A percentile compares a stretch with the other conserved stretches of the same genome.
phyloP scores from a whole-genome alignment of 2,113 vertebrate genomes.

The Malurus alboscapulatus region DNA sequence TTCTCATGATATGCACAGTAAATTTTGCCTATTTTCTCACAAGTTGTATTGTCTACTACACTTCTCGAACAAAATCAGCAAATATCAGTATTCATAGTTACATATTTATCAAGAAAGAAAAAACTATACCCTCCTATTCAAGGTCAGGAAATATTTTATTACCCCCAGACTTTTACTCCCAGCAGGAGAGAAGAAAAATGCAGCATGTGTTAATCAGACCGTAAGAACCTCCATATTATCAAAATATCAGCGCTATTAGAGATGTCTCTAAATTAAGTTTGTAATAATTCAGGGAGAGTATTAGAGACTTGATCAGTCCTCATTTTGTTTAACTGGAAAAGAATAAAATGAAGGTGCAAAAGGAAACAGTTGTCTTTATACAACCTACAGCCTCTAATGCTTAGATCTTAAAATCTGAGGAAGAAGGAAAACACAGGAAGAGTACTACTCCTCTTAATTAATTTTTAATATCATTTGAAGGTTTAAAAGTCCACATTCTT shows the following conservation, averaged over 20 bases:
- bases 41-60: not conserved
- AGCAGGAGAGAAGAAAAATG: conserved; percentile 14
- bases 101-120: not conserved
- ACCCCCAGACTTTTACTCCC: conserved; percentile 8
- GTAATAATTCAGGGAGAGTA: not conserved
- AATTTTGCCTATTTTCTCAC: not conserved
- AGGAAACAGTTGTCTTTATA: not conserved
- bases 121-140: not conserved
- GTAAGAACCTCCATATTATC: conserved; percentile 12
- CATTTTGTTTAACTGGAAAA: not conserved
- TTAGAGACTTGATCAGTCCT: not conserved
- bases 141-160: conserved; percentile 31
- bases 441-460: not conserved
- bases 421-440: not conserved
- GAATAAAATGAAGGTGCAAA: not conserved
- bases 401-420: not conserved
- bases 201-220: not conserved
- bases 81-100: not conserved
- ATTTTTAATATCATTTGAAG: not conserved
- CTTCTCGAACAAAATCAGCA: not conserved
- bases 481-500: not conserved
- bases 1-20: not conserved
- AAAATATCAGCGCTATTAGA: not conserved
- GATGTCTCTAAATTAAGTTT: not conserved
- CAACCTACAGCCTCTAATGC: not conserved